Evolutionary conservation across 2,113 vertebrate genomes (phyloP).

Genomic region (Geothlypis trichas): DNA sequence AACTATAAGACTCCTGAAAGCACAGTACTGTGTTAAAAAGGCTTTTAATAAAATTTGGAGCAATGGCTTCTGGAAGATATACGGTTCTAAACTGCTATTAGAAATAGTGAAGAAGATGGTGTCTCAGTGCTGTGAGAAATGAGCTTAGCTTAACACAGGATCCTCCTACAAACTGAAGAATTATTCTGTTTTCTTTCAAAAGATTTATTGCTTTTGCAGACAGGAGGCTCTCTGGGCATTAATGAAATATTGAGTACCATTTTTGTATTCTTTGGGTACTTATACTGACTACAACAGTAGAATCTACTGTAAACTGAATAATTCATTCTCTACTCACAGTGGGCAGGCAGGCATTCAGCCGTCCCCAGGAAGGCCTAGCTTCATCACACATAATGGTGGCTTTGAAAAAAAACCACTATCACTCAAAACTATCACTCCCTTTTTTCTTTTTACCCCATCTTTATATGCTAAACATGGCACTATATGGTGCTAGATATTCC

Average conservation of each 20-base stretch:
- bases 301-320: not conserved
- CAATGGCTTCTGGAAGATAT: not conserved
- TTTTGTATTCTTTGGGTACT: not conserved
- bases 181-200: not conserved
- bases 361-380: not conserved
- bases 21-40: not conserved
- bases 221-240: not conserved
- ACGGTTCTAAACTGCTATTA: not conserved
- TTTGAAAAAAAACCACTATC: not conserved
- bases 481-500: not conserved
- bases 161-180: not conserved
- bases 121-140: not conserved
- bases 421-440: not conserved
- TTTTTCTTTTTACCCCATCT: not conserved
- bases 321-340: not conserved
- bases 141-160: not conserved
- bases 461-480: not conserved
- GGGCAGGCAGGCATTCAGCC: not conserved
- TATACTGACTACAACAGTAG: not conserved
- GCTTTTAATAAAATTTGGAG: not conserved
- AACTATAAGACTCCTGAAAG: not conserved
- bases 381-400: accelerated
- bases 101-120: not conserved
- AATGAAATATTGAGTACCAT: conserved; percentile 15
- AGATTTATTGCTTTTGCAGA: not conserved